A percentile compares a stretch with the other conserved stretches of the same genome.
These are phyloP conservation scores for Beroe ovata DNA, from an alignment of 37 sponge, comb jelly and placozoan species.

Conservation along the genomic window DNA sequence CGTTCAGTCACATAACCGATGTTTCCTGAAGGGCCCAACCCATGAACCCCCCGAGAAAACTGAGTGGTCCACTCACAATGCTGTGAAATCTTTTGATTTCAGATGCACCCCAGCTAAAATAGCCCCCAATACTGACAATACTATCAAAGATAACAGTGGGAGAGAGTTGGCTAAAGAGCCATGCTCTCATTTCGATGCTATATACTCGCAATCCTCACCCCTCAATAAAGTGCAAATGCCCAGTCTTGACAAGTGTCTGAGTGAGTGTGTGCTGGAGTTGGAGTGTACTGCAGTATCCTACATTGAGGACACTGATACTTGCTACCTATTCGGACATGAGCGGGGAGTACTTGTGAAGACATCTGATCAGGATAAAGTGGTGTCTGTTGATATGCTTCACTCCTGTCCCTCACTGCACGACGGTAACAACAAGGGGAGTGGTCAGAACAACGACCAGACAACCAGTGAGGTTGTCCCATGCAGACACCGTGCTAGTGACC, in stretches of 20 bases:
- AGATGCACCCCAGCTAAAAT: neutral
- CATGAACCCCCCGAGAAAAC: neutral
- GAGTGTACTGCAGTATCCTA: neutral
- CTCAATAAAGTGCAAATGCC: neutral
- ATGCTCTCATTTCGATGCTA: neutral
- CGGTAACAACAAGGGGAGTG: no score
- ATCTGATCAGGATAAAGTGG: neutral
- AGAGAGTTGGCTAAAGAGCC: neutral
- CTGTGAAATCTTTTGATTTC: conserved; percentile 10
- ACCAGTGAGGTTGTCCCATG: neutral
- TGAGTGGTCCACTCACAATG: neutral
- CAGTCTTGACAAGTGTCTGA: neutral
- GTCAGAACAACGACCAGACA: no score
- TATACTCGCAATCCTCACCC: neutral
- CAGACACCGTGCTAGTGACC: neutral
- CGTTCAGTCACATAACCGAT: neutral
- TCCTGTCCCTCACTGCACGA: neutral
- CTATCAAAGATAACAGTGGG: neutral
- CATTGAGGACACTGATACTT: neutral
- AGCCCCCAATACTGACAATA: neutral
- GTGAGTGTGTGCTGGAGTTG: neutral
- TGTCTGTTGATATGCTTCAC: neutral
- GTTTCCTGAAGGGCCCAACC: neutral
- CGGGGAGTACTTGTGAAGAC: neutral
- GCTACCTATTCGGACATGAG: neutral